These are phyloP conservation scores for Oriolus oriolus DNA, from an alignment of 2,113 vertebrate species.

Conservation along the genomic window DNA sequence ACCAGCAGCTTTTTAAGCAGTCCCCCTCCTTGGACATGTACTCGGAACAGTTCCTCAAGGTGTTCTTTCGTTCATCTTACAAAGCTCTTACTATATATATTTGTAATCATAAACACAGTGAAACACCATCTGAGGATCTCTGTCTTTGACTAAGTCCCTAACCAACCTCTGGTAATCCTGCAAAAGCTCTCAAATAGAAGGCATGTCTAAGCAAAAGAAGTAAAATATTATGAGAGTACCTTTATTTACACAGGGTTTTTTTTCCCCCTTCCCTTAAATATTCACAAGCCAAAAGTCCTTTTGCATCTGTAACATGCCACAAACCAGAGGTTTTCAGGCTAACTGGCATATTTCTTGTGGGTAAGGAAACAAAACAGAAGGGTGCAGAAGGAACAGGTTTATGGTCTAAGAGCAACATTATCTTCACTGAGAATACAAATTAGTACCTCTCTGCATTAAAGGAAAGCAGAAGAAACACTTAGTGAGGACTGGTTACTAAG, in stretches of 20 bases:
- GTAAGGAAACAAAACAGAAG: background rate
- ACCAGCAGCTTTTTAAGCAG: background rate
- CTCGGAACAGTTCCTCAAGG: background rate
- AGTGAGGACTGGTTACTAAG: background rate
- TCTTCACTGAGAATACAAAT: background rate
- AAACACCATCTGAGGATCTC: background rate
- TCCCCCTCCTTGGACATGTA: background rate
- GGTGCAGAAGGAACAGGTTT: background rate
- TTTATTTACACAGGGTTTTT: background rate
- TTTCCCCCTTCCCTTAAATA: background rate
- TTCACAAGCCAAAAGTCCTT: background rate
- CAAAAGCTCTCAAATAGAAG: background rate
- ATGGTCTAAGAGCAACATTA: background rate
- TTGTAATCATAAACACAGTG: background rate
- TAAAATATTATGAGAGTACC: background rate
- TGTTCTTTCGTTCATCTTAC: background rate
- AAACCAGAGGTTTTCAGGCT: background rate
- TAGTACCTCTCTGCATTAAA: background rate
- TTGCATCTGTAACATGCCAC: background rate
- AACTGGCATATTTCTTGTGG: background rate
- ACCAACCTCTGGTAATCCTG: background rate
- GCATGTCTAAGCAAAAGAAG: background rate
- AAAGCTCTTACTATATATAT: background rate
- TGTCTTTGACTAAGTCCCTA: background rate
- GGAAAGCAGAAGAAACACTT: background rate